A percentile compares a stretch with the other conserved stretches of the same genome.
Evolutionary conservation across 2,888 invertebrate species (phyloP).

Genomic region (Sphaerophoria taeniata): DNA sequence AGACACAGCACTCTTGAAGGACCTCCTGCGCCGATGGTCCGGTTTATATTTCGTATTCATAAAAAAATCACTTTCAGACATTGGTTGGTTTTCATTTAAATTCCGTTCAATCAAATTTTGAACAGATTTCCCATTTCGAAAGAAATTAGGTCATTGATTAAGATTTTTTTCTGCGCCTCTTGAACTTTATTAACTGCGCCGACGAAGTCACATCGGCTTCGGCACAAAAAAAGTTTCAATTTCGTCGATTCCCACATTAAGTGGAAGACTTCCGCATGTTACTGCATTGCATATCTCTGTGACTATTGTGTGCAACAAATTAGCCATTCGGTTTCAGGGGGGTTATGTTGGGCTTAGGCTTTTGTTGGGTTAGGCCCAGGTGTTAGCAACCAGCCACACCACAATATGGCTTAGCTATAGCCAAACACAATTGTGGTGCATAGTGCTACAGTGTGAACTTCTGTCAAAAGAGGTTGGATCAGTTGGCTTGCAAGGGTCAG

Average conservation of each 20-base stretch:
- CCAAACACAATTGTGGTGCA: slow-evolving; percentile 30
- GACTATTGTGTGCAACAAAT: slow-evolving; percentile 50
- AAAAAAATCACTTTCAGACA: slow-evolving; percentile 51
- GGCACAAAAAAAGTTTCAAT: slow-evolving; percentile 40
- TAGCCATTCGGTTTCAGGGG: slow-evolving; percentile 46
- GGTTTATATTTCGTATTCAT: neutral
- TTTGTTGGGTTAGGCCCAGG: slow-evolving; percentile 55
- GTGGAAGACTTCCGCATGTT: slow-evolving; percentile 59
- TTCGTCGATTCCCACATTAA: slow-evolving; percentile 56
- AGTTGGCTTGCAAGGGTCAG: slow-evolving; percentile 69
- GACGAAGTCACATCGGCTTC: slow-evolving; percentile 20
- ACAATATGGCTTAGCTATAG: neutral
- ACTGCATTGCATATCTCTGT: slow-evolving; percentile 6
- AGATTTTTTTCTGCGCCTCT: neutral
- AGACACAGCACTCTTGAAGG: slow-evolving; percentile 32
- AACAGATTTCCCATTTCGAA: slow-evolving; percentile 35
- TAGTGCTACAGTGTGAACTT: slow-evolving; percentile 72
- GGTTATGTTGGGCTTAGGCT: neutral
- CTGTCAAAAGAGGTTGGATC: slow-evolving; percentile 73
- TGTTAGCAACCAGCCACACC: slow-evolving; percentile 65
- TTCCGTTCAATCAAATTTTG: slow-evolving; percentile 60
- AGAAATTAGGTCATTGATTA: slow-evolving; percentile 65
- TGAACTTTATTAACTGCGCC: slow-evolving; percentile 32
- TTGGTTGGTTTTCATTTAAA: slow-evolving; percentile 47
- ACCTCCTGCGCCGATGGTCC: slow-evolving; percentile 59